Evolutionary conservation across 2,797 vertebrate species (phyloP).

Genomic region (Sebastes cheni): DNA sequence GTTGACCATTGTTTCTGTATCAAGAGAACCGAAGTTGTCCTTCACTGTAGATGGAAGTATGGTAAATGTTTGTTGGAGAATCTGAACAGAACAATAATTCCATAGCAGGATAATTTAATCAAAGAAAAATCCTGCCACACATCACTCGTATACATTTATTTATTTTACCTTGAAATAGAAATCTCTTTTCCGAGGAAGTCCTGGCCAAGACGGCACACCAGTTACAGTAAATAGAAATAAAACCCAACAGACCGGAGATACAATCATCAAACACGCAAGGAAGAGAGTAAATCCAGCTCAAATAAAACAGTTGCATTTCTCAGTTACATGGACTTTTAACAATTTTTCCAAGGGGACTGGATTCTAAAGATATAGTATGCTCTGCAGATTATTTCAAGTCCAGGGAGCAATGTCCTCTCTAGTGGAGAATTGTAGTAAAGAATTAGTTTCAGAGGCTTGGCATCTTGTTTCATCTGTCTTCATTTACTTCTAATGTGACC

Average conservation of each 20-base stretch:
- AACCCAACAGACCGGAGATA: background rate
- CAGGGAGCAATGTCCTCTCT: background rate
- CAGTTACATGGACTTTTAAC: background rate
- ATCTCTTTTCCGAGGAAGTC: no score
- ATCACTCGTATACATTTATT: background rate
- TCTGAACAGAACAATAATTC: background rate
- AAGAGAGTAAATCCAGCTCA: background rate
- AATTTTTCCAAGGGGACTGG: background rate
- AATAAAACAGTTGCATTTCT: background rate
- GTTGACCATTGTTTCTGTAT: background rate
- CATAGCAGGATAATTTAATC: background rate
- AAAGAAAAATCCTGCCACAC: background rate
- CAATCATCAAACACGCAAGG: background rate
- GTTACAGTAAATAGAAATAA: no score
- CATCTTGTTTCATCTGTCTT: constrained; percentile 72
- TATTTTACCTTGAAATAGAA: background rate
- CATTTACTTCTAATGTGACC: constrained; percentile 68
- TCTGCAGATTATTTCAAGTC: background rate
- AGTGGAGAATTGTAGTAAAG: constrained; percentile 22
- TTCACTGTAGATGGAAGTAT: background rate
- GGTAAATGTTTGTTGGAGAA: background rate
- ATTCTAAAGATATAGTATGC: background rate
- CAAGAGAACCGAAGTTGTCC: background rate
- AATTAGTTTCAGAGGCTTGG: constrained; percentile 50
- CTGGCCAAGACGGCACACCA: no score